Conservation (phyloP, 92 coral and sea anemone species). For the Umimayanthus chanpuru region DNA sequence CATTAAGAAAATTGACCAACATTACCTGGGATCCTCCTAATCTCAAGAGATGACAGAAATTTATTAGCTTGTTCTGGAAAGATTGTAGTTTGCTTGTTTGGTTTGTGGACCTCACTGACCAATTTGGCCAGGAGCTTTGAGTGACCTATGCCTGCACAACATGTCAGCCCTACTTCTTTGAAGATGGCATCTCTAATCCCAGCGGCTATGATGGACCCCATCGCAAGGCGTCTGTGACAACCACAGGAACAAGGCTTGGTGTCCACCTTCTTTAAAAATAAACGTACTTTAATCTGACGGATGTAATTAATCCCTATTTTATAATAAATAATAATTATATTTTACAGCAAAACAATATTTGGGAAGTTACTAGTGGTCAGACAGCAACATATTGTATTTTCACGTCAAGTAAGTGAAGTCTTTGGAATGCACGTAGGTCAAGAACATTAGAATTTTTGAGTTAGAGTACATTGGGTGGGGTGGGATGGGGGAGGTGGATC, state of each 20-base stretch:
- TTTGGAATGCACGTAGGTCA: too few relatives aligned
- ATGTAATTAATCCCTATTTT: too few relatives aligned
- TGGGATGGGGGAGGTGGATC: too few relatives aligned
- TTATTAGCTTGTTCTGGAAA: slow-evolving; percentile 62
- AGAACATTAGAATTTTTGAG: too few relatives aligned
- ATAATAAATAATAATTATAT: too few relatives aligned
- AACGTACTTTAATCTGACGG: neutral
- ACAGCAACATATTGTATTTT: too few relatives aligned
- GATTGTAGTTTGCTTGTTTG: slow-evolving; percentile 79
- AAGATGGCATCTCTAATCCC: slow-evolving; percentile 69
- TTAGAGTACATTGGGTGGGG: too few relatives aligned
- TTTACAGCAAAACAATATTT: too few relatives aligned
- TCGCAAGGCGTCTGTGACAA: slow-evolving; percentile 64
- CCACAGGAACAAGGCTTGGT: slow-evolving; percentile 67
- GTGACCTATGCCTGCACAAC: slow-evolving; percentile 84
- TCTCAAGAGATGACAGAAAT: slow-evolving; percentile 56
- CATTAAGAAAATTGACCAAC: neutral
- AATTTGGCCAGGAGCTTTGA: slow-evolving; percentile 79
- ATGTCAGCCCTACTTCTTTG: slow-evolving; percentile 74
- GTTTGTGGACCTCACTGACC: slow-evolving; percentile 77
- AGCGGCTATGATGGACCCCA: slow-evolving; percentile 78
- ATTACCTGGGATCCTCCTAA: slow-evolving; percentile 82
- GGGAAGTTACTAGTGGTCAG: too few relatives aligned
- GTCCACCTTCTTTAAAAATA: neutral
- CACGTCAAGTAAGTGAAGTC: too few relatives aligned